A percentile compares a stretch with the other conserved stretches of the same genome.
These are phyloP conservation scores for Nomia melanderi DNA, from an alignment of 1,140 invertebrate genomes.

Conservation along the genomic window DNA sequence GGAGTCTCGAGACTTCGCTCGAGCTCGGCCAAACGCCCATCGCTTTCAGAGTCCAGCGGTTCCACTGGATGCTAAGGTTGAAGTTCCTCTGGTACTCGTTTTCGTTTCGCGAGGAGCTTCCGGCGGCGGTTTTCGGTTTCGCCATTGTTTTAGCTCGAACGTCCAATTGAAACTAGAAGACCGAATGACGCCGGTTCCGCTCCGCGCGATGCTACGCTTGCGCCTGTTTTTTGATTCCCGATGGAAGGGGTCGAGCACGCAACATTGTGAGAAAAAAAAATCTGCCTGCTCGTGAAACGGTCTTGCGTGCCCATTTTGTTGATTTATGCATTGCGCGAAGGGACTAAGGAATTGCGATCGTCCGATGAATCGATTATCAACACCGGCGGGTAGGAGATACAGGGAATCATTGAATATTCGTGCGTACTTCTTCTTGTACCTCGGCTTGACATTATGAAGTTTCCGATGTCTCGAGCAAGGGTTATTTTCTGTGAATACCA, in stretches of 20 bases:
- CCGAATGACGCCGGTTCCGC: too few relatives aligned
- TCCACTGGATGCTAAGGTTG: constrained; percentile 46
- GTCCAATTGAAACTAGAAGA: not conserved
- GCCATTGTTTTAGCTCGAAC: not conserved
- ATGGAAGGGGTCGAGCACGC: not conserved
- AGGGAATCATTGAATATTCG: not conserved
- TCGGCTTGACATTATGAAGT: too few relatives aligned
- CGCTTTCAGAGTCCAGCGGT: constrained; percentile 50
- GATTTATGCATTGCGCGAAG: not conserved
- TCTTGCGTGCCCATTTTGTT: not conserved
- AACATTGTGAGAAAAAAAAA: too few relatives aligned
- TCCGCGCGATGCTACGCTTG: constrained; percentile 1
- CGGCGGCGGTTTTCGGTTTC: rapidly evolving
- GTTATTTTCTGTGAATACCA: too few relatives aligned
- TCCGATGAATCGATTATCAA: not conserved
- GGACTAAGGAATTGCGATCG: not conserved
- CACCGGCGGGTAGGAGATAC: not conserved
- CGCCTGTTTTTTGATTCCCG: not conserved
- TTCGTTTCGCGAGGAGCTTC: not conserved
- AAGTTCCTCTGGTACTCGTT: not conserved
- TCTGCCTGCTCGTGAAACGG: too few relatives aligned
- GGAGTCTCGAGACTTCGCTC: not conserved
- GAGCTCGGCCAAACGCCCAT: constrained; percentile 54
- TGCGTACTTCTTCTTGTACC: not conserved
- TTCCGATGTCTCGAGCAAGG: too few relatives aligned